These are phyloP conservation scores for Neoarius graeffei DNA, from an alignment of 2,113 vertebrate species.

Conservation along the genomic window DNA sequence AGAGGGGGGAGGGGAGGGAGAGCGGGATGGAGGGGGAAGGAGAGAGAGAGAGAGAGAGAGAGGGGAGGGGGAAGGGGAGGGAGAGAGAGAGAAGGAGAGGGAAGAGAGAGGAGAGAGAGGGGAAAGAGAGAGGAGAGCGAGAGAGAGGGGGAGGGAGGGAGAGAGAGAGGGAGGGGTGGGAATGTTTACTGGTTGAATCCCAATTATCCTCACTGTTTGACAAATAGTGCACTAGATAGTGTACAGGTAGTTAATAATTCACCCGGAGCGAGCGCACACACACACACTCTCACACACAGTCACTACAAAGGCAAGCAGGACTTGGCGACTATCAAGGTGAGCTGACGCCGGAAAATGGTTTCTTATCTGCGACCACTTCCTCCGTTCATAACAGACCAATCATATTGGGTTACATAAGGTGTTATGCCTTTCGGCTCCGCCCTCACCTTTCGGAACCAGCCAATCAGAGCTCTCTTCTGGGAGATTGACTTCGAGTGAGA, in stretches of 20 bases:
- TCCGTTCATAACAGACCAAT: constrained; percentile 64
- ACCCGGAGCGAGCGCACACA: neutral
- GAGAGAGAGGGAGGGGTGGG: neutral
- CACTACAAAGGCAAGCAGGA: neutral
- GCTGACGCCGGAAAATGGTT: constrained; percentile 32
- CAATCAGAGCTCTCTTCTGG: constrained; percentile 67
- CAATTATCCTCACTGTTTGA: neutral
- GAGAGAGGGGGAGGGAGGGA: neutral
- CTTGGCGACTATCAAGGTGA: constrained; percentile 40
- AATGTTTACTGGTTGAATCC: neutral
- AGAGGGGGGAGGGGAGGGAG: no score
- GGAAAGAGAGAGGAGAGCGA: no score
- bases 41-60: no score
- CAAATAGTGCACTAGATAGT: constrained; percentile 3
- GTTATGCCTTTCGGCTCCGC: constrained; percentile 66
- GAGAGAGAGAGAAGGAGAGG: neutral
- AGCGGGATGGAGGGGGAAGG: no score
- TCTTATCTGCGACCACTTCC: constrained; percentile 63
- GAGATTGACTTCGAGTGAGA: constrained; percentile 72
- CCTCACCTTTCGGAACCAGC: constrained; percentile 82
- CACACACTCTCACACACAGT: no score
- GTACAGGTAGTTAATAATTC: neutral
- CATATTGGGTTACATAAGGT: constrained; percentile 56
- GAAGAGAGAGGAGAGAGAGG: neutral
- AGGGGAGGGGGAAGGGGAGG: no score